Percentiles rank a stretch among this genome's conserved stretches.
Evolutionary conservation across 2,113 vertebrate genomes (phyloP).

Genomic region (Mormyrus iriodes): DNA sequence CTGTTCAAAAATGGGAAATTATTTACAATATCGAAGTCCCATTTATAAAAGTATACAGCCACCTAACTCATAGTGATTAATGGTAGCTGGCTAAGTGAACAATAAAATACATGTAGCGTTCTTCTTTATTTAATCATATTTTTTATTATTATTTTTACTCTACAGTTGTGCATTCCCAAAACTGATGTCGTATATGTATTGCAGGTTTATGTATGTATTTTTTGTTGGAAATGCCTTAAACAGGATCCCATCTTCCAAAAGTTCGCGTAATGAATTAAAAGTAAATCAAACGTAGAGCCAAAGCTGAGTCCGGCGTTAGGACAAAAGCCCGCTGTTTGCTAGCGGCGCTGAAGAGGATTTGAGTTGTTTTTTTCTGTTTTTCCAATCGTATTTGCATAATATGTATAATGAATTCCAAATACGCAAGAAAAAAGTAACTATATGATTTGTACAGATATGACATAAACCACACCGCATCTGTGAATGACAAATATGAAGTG

Average conservation of each 20-base stretch:
- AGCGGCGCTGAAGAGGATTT: background rate
- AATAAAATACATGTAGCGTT: background rate
- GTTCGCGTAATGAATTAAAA: background rate
- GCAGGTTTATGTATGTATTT: background rate
- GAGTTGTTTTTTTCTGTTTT: background rate
- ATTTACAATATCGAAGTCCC: background rate
- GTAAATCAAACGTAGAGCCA: background rate
- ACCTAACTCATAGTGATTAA: background rate
- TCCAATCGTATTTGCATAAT: background rate
- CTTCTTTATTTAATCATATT: background rate
- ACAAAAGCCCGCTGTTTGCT: background rate
- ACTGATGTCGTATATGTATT: background rate
- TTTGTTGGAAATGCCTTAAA: background rate
- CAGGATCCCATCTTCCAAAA: background rate
- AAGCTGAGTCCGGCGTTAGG: background rate
- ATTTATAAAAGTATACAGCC: background rate
- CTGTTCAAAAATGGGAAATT: background rate
- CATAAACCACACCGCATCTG: background rate
- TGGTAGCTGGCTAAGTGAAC: background rate
- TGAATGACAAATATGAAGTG: background rate
- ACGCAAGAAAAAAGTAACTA: background rate
- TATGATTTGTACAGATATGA: background rate
- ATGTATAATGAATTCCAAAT: background rate
- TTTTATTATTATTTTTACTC: background rate
- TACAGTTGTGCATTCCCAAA: background rate